phyloP scores from a whole-genome alignment of 2,113 vertebrate genomes.

The Otocyon megalotis region DNA sequence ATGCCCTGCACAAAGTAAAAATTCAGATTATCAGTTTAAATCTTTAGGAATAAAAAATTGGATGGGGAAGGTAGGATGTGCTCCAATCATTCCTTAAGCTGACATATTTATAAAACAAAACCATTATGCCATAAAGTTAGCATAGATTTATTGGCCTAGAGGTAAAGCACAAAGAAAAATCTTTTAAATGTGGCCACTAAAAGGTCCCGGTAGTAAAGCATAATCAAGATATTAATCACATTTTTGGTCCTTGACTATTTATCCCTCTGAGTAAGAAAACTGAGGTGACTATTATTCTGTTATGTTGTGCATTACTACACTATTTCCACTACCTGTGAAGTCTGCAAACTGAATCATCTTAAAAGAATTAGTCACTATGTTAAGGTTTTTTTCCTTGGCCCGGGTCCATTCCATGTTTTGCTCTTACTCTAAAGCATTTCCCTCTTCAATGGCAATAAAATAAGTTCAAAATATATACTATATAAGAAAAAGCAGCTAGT shows the following conservation, averaged over 20 bases:
- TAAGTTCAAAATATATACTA: not conserved
- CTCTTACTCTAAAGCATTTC: conserved; percentile 54
- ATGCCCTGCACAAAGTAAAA: conserved; percentile 35
- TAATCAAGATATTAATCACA: not conserved
- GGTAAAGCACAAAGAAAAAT: not conserved
- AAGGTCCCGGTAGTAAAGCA: not conserved
- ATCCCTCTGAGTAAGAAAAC: conserved; percentile 4
- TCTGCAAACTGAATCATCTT: conserved; percentile 56
- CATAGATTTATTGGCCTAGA: not conserved
- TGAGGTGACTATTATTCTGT: not conserved
- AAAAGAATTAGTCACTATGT: conserved; percentile 70
- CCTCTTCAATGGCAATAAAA: conserved; percentile 43
- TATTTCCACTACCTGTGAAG: conserved; percentile 72
- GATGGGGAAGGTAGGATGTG: not conserved
- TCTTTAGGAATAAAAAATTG: conserved; percentile 48
- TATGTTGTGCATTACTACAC: conserved; percentile 1
- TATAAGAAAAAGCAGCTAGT: not conserved
- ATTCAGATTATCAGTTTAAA: conserved; percentile 44
- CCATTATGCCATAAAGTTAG: conserved; percentile 26
- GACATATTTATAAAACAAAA: conserved; percentile 62
- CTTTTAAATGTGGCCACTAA: not conserved
- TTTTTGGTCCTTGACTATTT: conserved; percentile 15
- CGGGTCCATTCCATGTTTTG: not conserved
- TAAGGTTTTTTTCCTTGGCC: conserved; percentile 42
- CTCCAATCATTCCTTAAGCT: not conserved